Conservation (phyloP, 2,888 invertebrate species). For the Meloe dianella region DNA sequence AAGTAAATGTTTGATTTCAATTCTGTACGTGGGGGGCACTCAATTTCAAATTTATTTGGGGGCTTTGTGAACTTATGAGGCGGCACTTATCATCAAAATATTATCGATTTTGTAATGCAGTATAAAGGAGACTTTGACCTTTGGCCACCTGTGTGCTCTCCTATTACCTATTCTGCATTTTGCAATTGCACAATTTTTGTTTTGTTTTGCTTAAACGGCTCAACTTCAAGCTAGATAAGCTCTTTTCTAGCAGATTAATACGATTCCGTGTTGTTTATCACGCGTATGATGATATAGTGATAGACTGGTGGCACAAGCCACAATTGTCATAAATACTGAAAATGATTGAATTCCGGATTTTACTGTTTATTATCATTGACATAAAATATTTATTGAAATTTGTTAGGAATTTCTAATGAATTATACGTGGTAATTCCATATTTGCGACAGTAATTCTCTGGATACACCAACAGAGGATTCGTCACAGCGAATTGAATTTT, state of each 20-base stretch:
- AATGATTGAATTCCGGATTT: background rate
- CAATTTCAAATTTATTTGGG: too few relatives aligned
- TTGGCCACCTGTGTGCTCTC: slow-evolving; percentile 17
- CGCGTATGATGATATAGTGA: slow-evolving; percentile 14
- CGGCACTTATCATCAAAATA: background rate
- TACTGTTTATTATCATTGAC: too few relatives aligned
- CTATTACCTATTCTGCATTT: slow-evolving; percentile 20
- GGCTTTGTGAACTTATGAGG: too few relatives aligned
- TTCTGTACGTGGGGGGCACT: too few relatives aligned
- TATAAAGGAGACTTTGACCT: slow-evolving; percentile 6
- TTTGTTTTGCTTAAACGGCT: slow-evolving; percentile 18
- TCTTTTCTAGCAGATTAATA: slow-evolving; percentile 30
- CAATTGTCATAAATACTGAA: background rate
- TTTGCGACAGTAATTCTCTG: too few relatives aligned
- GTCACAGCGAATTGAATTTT: too few relatives aligned
- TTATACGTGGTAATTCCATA: too few relatives aligned
- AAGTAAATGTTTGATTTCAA: too few relatives aligned
- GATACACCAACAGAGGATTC: too few relatives aligned
- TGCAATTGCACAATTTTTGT: slow-evolving; percentile 9
- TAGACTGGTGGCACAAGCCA: slow-evolving; percentile 27
- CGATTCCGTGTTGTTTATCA: slow-evolving; percentile 13
- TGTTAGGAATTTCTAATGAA: too few relatives aligned
- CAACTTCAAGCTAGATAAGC: slow-evolving; percentile 29
- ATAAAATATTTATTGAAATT: too few relatives aligned
- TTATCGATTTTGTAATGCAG: background rate